Evolutionary conservation across 2,888 invertebrate genomes (phyloP).

Genomic region (Acanthopleura granulata): DNA sequence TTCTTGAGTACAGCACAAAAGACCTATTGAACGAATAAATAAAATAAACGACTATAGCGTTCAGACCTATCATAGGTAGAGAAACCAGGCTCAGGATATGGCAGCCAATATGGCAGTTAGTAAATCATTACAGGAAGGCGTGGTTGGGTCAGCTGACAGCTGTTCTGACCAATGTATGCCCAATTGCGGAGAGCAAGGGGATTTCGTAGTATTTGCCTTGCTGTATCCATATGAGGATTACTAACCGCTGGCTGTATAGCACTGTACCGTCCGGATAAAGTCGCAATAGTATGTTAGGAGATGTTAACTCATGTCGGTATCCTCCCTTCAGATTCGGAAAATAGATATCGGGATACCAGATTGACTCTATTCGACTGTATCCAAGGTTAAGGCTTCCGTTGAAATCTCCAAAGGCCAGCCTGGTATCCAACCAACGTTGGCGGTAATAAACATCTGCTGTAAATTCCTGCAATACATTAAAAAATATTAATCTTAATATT

Average conservation of each 20-base stretch:
- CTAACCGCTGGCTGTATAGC: constrained; percentile 39
- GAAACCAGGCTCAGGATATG: too few relatives aligned
- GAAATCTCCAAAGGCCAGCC: constrained; percentile 30
- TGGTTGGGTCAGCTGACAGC: too few relatives aligned
- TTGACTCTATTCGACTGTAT: constrained; percentile 26
- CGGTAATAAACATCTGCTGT: constrained; percentile 39
- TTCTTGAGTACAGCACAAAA: too few relatives aligned
- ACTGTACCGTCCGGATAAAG: constrained; percentile 38
- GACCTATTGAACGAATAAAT: too few relatives aligned
- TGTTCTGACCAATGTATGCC: too few relatives aligned
- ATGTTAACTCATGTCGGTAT: constrained; percentile 36
- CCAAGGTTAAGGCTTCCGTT: constrained; percentile 21
- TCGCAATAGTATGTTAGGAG: constrained; percentile 39
- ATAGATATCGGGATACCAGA: constrained; percentile 46
- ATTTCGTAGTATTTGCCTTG: too few relatives aligned
- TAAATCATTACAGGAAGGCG: too few relatives aligned
- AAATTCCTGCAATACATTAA: constrained; percentile 33
- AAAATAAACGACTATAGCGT: too few relatives aligned
- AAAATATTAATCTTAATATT: neutral
- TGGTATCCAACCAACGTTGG: constrained; percentile 36
- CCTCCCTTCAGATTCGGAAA: constrained; percentile 40
- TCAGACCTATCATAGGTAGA: too few relatives aligned
- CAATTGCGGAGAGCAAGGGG: too few relatives aligned
- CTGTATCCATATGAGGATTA: too few relatives aligned
- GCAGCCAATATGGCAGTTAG: too few relatives aligned